phyloP scores from a whole-genome alignment of 2,113 vertebrate species.

The Corvus moneduloides region DNA sequence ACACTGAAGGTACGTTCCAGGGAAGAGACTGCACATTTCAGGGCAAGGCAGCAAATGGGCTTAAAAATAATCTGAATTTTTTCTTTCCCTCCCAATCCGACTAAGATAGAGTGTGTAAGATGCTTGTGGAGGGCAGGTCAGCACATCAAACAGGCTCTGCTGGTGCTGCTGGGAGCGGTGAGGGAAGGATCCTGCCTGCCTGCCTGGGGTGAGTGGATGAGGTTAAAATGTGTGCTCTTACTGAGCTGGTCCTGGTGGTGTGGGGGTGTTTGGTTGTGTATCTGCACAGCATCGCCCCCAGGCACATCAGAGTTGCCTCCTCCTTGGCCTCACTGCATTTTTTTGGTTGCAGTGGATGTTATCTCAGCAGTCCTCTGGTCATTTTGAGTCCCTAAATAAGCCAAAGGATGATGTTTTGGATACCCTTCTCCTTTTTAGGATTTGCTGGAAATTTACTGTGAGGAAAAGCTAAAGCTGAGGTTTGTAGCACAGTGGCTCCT shows the following conservation, averaged over 20 bases:
- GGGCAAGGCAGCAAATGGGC: conserved; percentile 50
- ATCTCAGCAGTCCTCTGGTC: background rate
- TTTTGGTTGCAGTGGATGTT: background rate
- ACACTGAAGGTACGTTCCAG: conserved; percentile 16
- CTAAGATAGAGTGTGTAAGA: conserved; percentile 27
- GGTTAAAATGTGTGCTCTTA: background rate
- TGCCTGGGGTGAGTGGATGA: accelerated
- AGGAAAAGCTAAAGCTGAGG: background rate
- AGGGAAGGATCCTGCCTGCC: background rate
- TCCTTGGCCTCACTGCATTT: background rate
- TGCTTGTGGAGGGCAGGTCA: conserved; percentile 44
- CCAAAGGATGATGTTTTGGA: background rate
- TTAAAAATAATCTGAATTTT: conserved; percentile 55
- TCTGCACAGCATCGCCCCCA: background rate
- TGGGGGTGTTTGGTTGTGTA: background rate
- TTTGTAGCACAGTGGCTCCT: accelerated
- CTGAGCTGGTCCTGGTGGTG: background rate
- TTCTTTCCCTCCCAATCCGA: background rate
- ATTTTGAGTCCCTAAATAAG: background rate
- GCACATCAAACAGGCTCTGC: conserved; percentile 12
- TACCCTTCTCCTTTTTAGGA: background rate
- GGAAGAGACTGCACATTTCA: conserved; percentile 49
- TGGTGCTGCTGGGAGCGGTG: background rate
- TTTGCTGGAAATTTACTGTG: background rate
- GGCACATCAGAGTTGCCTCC: background rate